Percentiles rank a stretch among this genome's conserved stretches.
These are phyloP conservation scores for Adineta ricciae DNA, from an alignment of 2,888 invertebrate genomes.

Conservation along the genomic window DNA sequence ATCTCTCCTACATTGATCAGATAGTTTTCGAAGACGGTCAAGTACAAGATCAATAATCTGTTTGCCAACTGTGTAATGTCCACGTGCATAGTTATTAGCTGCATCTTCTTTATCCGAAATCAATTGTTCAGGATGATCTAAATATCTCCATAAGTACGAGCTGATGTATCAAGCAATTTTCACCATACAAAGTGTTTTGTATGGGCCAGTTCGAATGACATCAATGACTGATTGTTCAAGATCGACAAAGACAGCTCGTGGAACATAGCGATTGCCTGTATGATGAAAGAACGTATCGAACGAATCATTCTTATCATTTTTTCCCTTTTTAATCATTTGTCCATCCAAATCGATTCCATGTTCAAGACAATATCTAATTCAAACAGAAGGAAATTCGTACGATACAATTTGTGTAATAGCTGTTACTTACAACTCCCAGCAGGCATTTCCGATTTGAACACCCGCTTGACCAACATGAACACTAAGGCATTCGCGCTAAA, in stretches of 20 bases:
- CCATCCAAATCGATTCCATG: slow-evolving; percentile 50
- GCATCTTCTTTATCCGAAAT: slow-evolving; percentile 67
- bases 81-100: slow-evolving; percentile 71
- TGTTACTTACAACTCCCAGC: slow-evolving; percentile 56
- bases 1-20: slow-evolving; percentile 51
- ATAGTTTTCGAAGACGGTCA: slow-evolving; percentile 32
- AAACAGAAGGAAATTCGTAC: background rate
- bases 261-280: slow-evolving; percentile 76
- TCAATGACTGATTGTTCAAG: slow-evolving; percentile 84
- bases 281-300: slow-evolving; percentile 71
- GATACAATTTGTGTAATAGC: no score
- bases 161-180: no score
- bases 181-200: slow-evolving; percentile 39
- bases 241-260: slow-evolving; percentile 68
- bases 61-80: slow-evolving; percentile 59
- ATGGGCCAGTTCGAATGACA: slow-evolving; percentile 44
- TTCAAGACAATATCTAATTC: slow-evolving; percentile 53
- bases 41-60: slow-evolving; percentile 32
- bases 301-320: slow-evolving; percentile 70
- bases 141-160: slow-evolving; percentile 25
- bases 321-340: slow-evolving; percentile 35
- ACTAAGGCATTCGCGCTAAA: slow-evolving; percentile 31
- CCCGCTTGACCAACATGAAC: slow-evolving; percentile 37
- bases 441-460: slow-evolving; percentile 54
- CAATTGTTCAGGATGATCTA: slow-evolving; percentile 45